These are phyloP conservation scores for Colius striatus DNA, from an alignment of 2,113 vertebrate species.

Conservation along the genomic window DNA sequence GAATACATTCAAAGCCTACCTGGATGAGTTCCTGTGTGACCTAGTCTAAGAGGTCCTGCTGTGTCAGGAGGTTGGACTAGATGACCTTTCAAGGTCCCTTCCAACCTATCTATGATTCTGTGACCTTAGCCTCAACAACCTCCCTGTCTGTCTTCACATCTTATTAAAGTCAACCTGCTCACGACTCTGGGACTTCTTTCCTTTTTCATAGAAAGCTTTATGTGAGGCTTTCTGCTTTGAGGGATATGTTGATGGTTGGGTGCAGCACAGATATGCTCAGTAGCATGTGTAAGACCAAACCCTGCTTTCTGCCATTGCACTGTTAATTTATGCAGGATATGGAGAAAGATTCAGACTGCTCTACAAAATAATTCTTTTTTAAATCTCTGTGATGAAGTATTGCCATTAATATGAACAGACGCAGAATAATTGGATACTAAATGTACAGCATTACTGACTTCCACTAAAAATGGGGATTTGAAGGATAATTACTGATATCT, in stretches of 20 bases:
- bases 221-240: not conserved
- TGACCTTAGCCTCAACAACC: not conserved
- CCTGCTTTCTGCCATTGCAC: not conserved
- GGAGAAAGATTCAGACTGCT: not conserved
- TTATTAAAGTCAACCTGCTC: not conserved
- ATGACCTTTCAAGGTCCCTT: too few relatives aligned
- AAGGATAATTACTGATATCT: not conserved
- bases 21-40: too few relatives aligned
- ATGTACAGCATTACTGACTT: not conserved
- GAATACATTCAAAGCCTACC: too few relatives aligned
- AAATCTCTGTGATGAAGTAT: not conserved
- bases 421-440: not conserved
- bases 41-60: too few relatives aligned
- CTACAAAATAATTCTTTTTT: not conserved
- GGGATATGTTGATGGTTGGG: fast-evolving
- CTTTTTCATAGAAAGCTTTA: not conserved
- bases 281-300: fast-evolving
- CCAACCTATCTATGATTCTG: too few relatives aligned
- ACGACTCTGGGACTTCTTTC: not conserved
- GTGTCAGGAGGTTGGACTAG: too few relatives aligned
- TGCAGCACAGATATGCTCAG: fast-evolving
- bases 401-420: not conserved
- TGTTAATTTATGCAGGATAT: not conserved
- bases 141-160: not conserved
- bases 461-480: not conserved